Evolutionary conservation across 2,797 vertebrate species (phyloP).

Genomic region (Phataginus tetradactyla): DNA sequence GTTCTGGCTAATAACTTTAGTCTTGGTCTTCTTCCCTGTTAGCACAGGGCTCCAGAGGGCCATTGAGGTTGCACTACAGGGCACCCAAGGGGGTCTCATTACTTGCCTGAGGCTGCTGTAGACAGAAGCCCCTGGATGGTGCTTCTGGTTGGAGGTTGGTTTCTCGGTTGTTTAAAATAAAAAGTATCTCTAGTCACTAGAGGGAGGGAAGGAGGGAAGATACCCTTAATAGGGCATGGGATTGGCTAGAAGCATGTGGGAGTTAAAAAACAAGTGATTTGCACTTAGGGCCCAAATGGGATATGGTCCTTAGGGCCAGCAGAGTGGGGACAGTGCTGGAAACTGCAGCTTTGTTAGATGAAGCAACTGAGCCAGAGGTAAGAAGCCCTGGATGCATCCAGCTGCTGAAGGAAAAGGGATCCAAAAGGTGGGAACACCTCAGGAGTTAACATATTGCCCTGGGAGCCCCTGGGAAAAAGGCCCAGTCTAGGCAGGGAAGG

Average conservation of each 20-base stretch:
- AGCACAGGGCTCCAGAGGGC: not conserved
- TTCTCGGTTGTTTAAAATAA: slow-evolving; percentile 35
- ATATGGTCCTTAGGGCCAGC: not conserved
- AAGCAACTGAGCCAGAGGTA: not conserved
- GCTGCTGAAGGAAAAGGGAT: not conserved
- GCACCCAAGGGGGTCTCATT: not conserved
- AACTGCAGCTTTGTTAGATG: not conserved
- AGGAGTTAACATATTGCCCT: not conserved
- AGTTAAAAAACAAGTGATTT: slow-evolving; percentile 8
- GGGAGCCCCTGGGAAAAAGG: not conserved
- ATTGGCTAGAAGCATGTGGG: not conserved
- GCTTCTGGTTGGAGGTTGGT: not conserved
- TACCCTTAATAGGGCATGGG: not conserved
- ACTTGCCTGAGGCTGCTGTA: not conserved
- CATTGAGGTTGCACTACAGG: not conserved
- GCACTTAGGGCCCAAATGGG: not conserved
- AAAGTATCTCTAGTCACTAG: not conserved
- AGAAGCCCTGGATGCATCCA: not conserved
- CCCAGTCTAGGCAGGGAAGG: not conserved
- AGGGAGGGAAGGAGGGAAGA: not conserved
- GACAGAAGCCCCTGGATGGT: not conserved
- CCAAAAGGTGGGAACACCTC: not conserved
- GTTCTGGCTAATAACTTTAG: not conserved
- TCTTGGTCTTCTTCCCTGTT: not conserved
- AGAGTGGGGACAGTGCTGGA: not conserved